Evolutionary conservation across 2,888 invertebrate genomes (phyloP).

Genomic region (Toxonevra muliebris): DNA sequence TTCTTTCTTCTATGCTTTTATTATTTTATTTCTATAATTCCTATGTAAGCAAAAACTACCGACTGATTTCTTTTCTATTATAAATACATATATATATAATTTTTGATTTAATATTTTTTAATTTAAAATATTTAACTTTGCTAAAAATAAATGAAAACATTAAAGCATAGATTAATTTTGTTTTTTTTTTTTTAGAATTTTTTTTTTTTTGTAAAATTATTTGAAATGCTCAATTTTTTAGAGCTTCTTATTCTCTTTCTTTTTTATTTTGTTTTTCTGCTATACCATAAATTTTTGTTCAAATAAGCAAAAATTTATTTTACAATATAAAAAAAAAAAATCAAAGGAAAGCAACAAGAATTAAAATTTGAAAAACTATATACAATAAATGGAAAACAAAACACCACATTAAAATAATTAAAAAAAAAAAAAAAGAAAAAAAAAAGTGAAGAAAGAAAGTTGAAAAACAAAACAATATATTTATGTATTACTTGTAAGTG

Average conservation of each 20-base stretch:
- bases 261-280: neutral
- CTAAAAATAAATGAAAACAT: constrained; percentile 3
- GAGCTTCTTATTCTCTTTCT: constrained; percentile 16
- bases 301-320: too few species aligned
- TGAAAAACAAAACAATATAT: too few species aligned
- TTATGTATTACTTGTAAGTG: too few species aligned
- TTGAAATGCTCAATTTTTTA: constrained; percentile 31
- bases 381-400: neutral
- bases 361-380: neutral
- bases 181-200: constrained; percentile 15
- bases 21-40: neutral
- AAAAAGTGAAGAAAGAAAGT: too few species aligned
- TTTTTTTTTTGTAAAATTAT: constrained; percentile 12
- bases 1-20: neutral
- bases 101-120: constrained; percentile 1
- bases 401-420: neutral
- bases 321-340: constrained; percentile 8
- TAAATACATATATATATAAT: neutral
- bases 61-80: constrained; percentile 41
- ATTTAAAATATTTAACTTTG: constrained; percentile 4
- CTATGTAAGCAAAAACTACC: constrained; percentile 34
- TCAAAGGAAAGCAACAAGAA: neutral
- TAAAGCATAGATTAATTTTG: neutral
- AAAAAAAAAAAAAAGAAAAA: too few species aligned
- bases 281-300: too few species aligned